Conservation (phyloP, 2,113 vertebrate species). For the Notarius lentiginosus region DNA sequence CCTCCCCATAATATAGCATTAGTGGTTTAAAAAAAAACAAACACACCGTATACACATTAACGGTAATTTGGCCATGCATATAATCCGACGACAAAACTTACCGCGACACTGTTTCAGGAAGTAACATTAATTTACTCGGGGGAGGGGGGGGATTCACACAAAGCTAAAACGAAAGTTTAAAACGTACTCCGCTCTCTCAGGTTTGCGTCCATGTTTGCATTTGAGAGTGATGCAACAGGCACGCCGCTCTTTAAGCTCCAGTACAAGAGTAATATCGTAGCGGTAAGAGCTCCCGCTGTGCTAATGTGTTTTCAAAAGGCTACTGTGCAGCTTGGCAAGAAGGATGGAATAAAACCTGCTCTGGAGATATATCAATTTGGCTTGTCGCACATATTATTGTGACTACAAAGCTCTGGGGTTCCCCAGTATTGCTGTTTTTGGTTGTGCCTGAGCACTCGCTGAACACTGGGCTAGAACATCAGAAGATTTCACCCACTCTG, state of each 20-base stretch:
- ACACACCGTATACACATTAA: not conserved
- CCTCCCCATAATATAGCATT: not conserved
- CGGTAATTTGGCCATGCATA: not conserved
- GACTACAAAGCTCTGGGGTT: conserved; percentile 49
- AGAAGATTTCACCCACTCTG: conserved; percentile 45
- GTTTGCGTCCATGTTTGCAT: conserved; percentile 45
- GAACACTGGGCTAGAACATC: conserved; percentile 45
- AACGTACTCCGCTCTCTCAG: conserved; percentile 9
- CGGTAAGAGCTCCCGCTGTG: conserved; percentile 6
- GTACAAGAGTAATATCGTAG: not conserved
- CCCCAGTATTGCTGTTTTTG: conserved; percentile 50
- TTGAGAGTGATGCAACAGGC: conserved; percentile 60
- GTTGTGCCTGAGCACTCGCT: conserved; percentile 46
- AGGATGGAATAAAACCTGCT: not conserved
- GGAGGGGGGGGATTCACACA: too few species aligned
- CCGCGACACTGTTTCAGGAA: not conserved
- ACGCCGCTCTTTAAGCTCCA: conserved; percentile 20
- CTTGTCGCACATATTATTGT: conserved; percentile 35
- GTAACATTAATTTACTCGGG: not conserved
- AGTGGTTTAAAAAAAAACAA: not conserved
- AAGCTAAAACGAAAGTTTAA: not conserved
- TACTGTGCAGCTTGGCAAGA: conserved; percentile 37
- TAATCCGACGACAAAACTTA: not conserved
- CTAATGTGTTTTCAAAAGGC: conserved; percentile 22
- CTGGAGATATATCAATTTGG: conserved; percentile 38